Base-by-base conservation (phyloP, 2,888 invertebrate genomes). In the Cosmorhoe ocellata region DNA sequence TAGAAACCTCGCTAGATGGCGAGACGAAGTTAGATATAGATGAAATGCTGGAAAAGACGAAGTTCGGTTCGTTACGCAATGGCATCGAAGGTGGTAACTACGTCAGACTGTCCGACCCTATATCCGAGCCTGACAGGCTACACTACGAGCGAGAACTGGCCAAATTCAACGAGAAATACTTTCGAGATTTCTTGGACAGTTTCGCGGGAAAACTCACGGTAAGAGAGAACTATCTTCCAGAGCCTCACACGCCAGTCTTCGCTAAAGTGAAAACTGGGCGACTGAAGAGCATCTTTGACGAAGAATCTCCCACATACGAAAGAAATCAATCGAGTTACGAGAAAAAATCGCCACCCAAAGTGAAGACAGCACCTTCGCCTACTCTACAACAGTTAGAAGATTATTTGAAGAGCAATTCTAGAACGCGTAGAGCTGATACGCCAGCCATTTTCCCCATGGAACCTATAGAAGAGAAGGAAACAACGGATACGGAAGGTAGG, bases 401-500 rank as follows among this genome's bases (percentile, higher is more conserved):
- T 51, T 91, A 91, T 49, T 74, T 91, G 49, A 76, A 82, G 51
- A 74, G 80, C 26, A 83, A 86, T 27, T 74, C 76, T 31, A 76
- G 79, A 45, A 76, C 81, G 1, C 61, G 78, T 51, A 59, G 86
- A 43, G 88, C 74, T 45, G 91, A 79, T 34, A 87, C 83, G 7
- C 90, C 90, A 0, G 88, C 83, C 0, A 24, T 89, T 56, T 90
- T 91, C 63, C 88, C 92, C 36, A 92, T 92, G 79, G 87, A 91
- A 39, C 91, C 92, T 0, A 86, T 86, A n/a, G 83, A 79, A 43
- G 89, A 91, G 61, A 80, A 77, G 30, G 83, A 89, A 28, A 72
- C 70, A 1, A 64, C 76, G 1, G 85, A 84, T 24, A 66, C 71
- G 3, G 84, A 84, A 1, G 90, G 86, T 0, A 74, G 91, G 39